Evolutionary conservation across 1,140 invertebrate genomes (phyloP), one percentile per base, ranked within the genome.

Genomic region (Lanistes nyassanus): DNA sequence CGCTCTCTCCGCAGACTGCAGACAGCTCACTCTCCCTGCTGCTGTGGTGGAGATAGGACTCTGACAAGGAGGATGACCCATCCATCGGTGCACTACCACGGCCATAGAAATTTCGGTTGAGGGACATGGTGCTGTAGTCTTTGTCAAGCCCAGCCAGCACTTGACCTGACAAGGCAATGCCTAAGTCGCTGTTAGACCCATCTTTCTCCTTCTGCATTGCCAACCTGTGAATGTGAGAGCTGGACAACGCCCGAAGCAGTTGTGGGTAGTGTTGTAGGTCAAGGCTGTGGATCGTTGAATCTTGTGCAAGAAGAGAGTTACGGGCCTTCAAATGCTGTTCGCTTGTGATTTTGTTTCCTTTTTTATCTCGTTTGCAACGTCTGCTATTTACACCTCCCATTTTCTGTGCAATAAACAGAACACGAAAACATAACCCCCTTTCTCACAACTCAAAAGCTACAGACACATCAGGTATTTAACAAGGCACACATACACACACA

Each of bases 361-460:
- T 56, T 29, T 51, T 70, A 29, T 66, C 64, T 29, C 47, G 26
- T 31, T 42, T 53, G 34, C 60, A 31, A 5, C 39, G 60, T 60
- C 64, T 64, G 60, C 72, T 74, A 11, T 51, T 74, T 23, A 53
- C 51, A 21, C 37, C 29, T 36, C 72, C 72, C 72, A 74, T 74
- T 31, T 26, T 66, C 72, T 74, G 56, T n/a, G 39, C 58, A 36
- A 47, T 47, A 62, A 73, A 47, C 11, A 34, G 26, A 26, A 72
- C 4, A 31, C 26, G 11, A 6, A 55, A 5, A 7, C 29, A 66
- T 47, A 16, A 9, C 9, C 5, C 19, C 19, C 42, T n/a, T n/a
- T n/a, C n/a, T n/a, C n/a, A n/a, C n/a, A n/a, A n/a, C n/a, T n/a
- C n/a, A n/a, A n/a, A n/a, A n/a, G n/a, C n/a, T 47, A 47, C 5